Evolutionary conservation across 2,113 vertebrate genomes (phyloP).

Genomic region (Seriola dumerili): DNA sequence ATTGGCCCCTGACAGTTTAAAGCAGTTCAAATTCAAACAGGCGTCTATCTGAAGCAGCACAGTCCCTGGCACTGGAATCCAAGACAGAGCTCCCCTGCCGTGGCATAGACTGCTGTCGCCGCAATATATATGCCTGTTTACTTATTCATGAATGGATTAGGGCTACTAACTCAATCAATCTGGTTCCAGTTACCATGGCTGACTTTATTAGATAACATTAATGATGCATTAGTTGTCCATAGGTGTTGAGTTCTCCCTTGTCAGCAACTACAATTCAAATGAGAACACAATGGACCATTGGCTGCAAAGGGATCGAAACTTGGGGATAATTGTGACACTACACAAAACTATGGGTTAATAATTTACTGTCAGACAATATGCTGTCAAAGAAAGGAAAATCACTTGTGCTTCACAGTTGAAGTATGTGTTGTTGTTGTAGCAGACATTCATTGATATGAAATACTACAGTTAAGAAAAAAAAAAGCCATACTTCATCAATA

Average conservation of each 20-base stretch:
- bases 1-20: conserved; percentile 45
- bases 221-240: conserved; percentile 75
- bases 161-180: conserved; percentile 78
- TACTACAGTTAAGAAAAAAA: neutral
- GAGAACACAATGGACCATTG: conserved; percentile 49
- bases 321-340: conserved; percentile 29
- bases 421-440: conserved; percentile 28
- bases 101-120: conserved; percentile 40
- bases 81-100: neutral
- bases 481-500: neutral
- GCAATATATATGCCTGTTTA: conserved; percentile 72
- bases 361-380: conserved; percentile 40
- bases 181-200: conserved; percentile 68
- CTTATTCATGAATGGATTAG: conserved; percentile 80
- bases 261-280: conserved; percentile 66
- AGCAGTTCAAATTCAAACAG: conserved; percentile 34
- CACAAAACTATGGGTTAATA: conserved; percentile 16
- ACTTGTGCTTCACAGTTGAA: conserved; percentile 13
- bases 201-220: conserved; percentile 80
- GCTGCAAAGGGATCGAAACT: conserved; percentile 44
- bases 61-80: conserved; percentile 10
- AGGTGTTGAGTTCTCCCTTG: conserved; percentile 60
- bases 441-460: conserved; percentile 31
- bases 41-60: conserved; percentile 12
- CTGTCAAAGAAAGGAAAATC: conserved; percentile 30